Conservation (phyloP, 1,140 invertebrate genomes). For the Oryzaephilus surinamensis region DNA sequence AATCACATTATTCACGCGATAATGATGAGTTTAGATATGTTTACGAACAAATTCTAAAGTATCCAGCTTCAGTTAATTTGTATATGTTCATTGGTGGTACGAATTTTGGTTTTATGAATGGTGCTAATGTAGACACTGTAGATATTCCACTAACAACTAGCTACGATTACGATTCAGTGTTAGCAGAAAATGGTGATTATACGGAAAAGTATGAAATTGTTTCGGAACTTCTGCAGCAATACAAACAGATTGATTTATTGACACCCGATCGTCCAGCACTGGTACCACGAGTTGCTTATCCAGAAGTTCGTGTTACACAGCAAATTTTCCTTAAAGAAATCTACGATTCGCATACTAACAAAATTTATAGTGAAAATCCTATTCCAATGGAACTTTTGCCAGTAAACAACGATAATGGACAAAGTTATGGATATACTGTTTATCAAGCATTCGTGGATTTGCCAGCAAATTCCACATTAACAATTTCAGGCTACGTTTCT, state of each 20-base stretch:
- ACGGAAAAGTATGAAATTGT: constrained; percentile 37
- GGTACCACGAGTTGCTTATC: too few species aligned
- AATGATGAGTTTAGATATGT: constrained; percentile 18
- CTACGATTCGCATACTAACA: too few species aligned
- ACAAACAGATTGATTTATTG: too few species aligned
- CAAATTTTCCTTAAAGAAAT: too few species aligned
- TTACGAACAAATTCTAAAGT: constrained; percentile 27
- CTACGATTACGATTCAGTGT: constrained; percentile 46
- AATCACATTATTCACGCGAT: constrained; percentile 24
- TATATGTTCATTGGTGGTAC: constrained; percentile 67
- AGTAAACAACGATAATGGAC: constrained; percentile 42
- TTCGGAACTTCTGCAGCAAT: too few species aligned
- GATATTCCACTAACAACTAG: too few species aligned
- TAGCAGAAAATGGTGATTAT: constrained; percentile 43
- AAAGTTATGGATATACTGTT: constrained; percentile 46
- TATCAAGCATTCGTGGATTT: constrained; percentile 33
- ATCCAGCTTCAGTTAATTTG: constrained; percentile 48
- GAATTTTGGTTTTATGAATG: constrained; percentile 58
- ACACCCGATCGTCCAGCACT: too few species aligned
- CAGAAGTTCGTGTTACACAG: too few species aligned
- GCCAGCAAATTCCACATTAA: constrained; percentile 20
- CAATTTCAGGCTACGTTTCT: constrained; percentile 36
- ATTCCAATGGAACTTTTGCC: constrained; percentile 44
- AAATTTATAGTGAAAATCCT: too few species aligned
- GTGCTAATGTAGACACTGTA: too few species aligned